These are phyloP conservation scores for Platichthys flesus DNA, from an alignment of 2,113 vertebrate genomes.

Conservation along the genomic window DNA sequence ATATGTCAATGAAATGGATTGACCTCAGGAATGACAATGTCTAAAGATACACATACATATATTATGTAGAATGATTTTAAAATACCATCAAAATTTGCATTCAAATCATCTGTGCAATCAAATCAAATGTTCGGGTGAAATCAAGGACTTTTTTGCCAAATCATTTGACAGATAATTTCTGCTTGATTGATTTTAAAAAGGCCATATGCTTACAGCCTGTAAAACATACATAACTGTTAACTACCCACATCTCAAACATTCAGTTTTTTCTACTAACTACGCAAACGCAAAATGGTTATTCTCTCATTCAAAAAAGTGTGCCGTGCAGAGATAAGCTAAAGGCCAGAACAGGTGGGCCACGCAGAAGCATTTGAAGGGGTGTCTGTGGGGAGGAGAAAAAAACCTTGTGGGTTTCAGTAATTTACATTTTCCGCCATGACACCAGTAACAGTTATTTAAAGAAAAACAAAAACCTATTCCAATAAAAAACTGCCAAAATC, in stretches of 20 bases:
- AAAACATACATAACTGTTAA: slow-evolving; percentile 43
- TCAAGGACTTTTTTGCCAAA: slow-evolving; percentile 13
- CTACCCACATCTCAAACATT: slow-evolving; percentile 66
- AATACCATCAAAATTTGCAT: slow-evolving; percentile 26
- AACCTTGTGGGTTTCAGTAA: slow-evolving; percentile 6
- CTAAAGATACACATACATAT: slow-evolving; percentile 8
- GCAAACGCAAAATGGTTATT: slow-evolving; percentile 41
- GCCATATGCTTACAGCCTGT: slow-evolving; percentile 31
- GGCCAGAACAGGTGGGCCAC: slow-evolving; percentile 47
- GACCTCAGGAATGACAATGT: slow-evolving; percentile 9
- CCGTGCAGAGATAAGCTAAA: slow-evolving; percentile 64
- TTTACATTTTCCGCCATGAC: slow-evolving; percentile 15
- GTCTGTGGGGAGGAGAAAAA: background rate
- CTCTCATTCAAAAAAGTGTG: slow-evolving; percentile 54
- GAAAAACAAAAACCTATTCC: background rate
- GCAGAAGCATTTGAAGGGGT: slow-evolving; percentile 18
- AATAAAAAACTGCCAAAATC: slow-evolving; percentile 9
- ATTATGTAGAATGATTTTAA: slow-evolving; percentile 2
- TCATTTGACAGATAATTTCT: slow-evolving; percentile 16
- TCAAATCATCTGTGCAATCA: slow-evolving; percentile 47
- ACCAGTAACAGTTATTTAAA: background rate
- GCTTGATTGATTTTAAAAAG: slow-evolving; percentile 45
- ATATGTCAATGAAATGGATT: background rate
- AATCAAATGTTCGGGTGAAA: slow-evolving; percentile 12
- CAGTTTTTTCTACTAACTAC: slow-evolving; percentile 59